Percentiles rank a stretch among this genome's conserved stretches.
These are phyloP conservation scores for Cynodonichthys magdalenae DNA, from an alignment of 2,797 vertebrate species.

Conservation along the genomic window DNA sequence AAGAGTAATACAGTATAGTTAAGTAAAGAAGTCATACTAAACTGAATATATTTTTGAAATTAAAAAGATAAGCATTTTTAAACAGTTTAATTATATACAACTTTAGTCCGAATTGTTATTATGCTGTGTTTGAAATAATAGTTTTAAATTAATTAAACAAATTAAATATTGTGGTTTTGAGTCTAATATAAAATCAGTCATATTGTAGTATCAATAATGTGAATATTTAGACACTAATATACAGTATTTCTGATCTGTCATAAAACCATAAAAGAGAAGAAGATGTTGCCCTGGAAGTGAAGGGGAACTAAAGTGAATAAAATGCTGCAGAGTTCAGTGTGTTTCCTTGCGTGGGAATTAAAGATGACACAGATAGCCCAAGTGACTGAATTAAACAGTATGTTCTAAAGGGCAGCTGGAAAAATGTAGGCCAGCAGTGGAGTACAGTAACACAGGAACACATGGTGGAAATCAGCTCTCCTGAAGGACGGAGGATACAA, in stretches of 20 bases:
- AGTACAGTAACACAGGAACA: constrained; percentile 35
- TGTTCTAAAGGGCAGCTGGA: constrained; percentile 17
- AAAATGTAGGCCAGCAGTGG: constrained; percentile 22
- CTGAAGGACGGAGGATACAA: constrained; percentile 40
- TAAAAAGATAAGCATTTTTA: too few relatives aligned
- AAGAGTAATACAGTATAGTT: too few relatives aligned
- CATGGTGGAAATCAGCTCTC: constrained; percentile 40
- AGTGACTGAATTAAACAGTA: constrained; percentile 10
- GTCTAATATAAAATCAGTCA: too few relatives aligned
- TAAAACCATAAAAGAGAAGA: background rate
- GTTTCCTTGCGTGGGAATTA: constrained; percentile 10
- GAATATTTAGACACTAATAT: background rate
- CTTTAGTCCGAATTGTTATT: too few relatives aligned
- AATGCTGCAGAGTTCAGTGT: background rate
- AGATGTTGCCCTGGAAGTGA: background rate
- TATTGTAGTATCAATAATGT: background rate
- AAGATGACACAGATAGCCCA: constrained; percentile 11
- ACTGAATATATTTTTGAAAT: too few relatives aligned
- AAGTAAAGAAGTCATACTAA: too few relatives aligned
- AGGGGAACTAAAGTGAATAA: background rate
- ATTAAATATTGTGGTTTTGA: too few relatives aligned
- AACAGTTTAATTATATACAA: too few relatives aligned
- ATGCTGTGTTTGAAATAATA: too few relatives aligned
- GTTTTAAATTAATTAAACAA: too few relatives aligned
- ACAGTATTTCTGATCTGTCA: background rate